Evolutionary conservation across 1,140 invertebrate species (phyloP).

Genomic region (Littorina saxatilis): DNA sequence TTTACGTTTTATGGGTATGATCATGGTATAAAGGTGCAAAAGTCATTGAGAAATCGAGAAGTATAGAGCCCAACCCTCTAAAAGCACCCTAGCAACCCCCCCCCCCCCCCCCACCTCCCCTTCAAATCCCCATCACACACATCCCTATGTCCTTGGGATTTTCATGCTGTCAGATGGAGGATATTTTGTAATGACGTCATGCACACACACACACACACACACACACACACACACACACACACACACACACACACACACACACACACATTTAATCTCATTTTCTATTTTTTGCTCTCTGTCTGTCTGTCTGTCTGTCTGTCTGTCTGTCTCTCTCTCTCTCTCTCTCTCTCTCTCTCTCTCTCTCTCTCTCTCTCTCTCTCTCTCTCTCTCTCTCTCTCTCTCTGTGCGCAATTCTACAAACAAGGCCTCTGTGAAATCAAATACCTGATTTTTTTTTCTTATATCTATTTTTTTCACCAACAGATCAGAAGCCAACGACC

Average conservation of each 20-base stretch:
- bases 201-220: conserved; percentile 10
- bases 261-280: not conserved
- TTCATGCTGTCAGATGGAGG: too few relatives aligned
- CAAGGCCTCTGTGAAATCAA: too few relatives aligned
- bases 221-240: conserved; percentile 1
- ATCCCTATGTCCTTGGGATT: too few relatives aligned
- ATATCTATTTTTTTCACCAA: conserved; percentile 36
- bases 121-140: too few relatives aligned
- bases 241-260: not conserved
- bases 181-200: too few relatives aligned
- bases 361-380: conserved; percentile 30
- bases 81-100: too few relatives aligned
- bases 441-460: not conserved
- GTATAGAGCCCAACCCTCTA: too few relatives aligned
- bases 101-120: too few relatives aligned
- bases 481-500: conserved; percentile 98
- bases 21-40: too few relatives aligned
- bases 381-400: conserved; percentile 24
- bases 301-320: conserved; percentile 35
- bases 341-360: conserved; percentile 43
- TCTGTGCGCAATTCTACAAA: not conserved
- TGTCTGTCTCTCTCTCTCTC: conserved; percentile 33
- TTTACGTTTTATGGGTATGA: too few relatives aligned
- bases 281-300: not conserved
- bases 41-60: too few relatives aligned